These are phyloP conservation scores for Drosophila recens DNA, from an alignment of 2,888 invertebrate species.

Conservation along the genomic window DNA sequence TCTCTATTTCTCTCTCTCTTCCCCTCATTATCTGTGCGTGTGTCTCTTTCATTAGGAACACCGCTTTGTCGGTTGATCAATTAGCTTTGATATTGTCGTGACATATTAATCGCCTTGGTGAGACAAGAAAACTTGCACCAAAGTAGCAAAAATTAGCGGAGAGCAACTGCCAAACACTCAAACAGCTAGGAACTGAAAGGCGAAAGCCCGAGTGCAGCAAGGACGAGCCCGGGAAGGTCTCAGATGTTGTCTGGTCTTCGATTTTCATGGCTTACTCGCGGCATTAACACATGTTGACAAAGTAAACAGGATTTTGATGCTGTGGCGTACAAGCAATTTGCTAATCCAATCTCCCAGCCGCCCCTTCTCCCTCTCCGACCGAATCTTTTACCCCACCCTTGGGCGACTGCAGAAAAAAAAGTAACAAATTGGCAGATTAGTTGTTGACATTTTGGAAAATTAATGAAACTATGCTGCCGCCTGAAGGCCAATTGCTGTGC, in stretches of 20 bases:
- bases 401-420: slow-evolving; percentile 56
- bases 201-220: neutral
- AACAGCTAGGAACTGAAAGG: neutral
- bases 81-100: slow-evolving; percentile 78
- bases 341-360: slow-evolving; percentile 49
- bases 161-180: slow-evolving; percentile 15
- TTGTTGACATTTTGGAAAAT: slow-evolving; percentile 83
- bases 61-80: slow-evolving; percentile 65
- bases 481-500: slow-evolving; percentile 56
- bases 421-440: slow-evolving; percentile 83
- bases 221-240: slow-evolving; percentile 5
- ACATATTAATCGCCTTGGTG: slow-evolving; percentile 74
- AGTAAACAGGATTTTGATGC: slow-evolving; percentile 81
- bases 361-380: slow-evolving; percentile 1
- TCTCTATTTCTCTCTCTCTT: slow-evolving; percentile 6
- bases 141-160: slow-evolving; percentile 49
- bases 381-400: neutral
- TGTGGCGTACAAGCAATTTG: slow-evolving; percentile 69
- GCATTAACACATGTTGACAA: slow-evolving; percentile 83
- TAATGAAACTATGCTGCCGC: slow-evolving; percentile 79
- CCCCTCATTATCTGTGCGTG: neutral
- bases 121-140: slow-evolving; percentile 60
- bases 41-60: slow-evolving; percentile 5
- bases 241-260: slow-evolving; percentile 65
- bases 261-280: slow-evolving; percentile 68